Evolutionary conservation across 2,797 vertebrate genomes (phyloP), one percentile per base, ranked within the genome.

Genomic region (Schizopygopsis pylzovi): DNA sequence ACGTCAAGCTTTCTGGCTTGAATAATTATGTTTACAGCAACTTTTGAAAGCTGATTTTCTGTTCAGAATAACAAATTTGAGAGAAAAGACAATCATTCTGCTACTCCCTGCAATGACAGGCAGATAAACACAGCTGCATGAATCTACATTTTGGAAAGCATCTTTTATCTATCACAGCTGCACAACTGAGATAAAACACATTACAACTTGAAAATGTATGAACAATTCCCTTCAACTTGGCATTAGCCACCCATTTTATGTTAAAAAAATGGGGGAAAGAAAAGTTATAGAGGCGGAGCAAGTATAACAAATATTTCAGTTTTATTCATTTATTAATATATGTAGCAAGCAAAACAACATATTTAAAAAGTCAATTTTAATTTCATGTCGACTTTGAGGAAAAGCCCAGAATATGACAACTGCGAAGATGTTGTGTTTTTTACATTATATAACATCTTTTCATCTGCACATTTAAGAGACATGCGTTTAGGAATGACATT

Each of bases 11-110:
- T 76, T 33, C 43, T 41, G 56, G 45, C 56, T 63, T 79, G 59
- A 83, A 76, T 52, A 65, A 83, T 65, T 76, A 39, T 83, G 82
- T 83, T 83, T 47, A 75, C 41, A 25, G 54, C 22, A 4, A 49
- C 25, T 59, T 47, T 15, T 37, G 54, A 83, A 63, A 37, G 54
- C 71, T 65, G 5, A 18, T 83, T 83, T 22, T 83, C 43, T 39
- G 2, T 75, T 47, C 54, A 75, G 22, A 63, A 79, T 79, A 47
- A 75, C 67, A 82, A 71, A 71, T 54, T 18, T 41, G 22, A 71
- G 22, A 56, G 49, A 82, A 79, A 79, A 79, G 39, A 79, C 37
- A 71, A 71, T 70, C 67, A 25, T 25, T 61, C 76, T 61, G 54
- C 54, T 52, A 33, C 25, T 22, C 39, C n/a, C 33, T 20, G 15